Evolutionary conservation across 1,140 invertebrate genomes (phyloP).

Genomic region (Geopemphigus sp.): DNA sequence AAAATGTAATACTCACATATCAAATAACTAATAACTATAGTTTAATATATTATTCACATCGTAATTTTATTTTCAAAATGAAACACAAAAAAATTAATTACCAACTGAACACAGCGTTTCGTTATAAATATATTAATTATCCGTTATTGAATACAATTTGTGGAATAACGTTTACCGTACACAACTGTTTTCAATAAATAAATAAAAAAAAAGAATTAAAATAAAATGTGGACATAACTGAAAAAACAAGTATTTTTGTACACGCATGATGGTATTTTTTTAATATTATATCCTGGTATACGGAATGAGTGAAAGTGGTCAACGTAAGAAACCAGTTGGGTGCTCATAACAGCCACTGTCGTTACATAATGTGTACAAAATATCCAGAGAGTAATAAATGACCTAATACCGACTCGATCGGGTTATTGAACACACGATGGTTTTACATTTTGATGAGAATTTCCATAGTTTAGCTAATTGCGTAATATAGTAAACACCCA

Average conservation of each 20-base stretch:
- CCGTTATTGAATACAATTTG: no score
- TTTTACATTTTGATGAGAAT: slow-evolving; percentile 15
- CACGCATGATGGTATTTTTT: not conserved
- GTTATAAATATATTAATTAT: no score
- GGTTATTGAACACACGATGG: slow-evolving; percentile 30
- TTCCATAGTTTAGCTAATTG: slow-evolving; percentile 8
- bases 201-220: not conserved
- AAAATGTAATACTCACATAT: no score
- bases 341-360: slow-evolving; percentile 39
- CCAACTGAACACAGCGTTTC: no score
- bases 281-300: slow-evolving; percentile 25
- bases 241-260: slow-evolving; percentile 3
- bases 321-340: slow-evolving; percentile 48
- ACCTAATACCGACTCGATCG: slow-evolving; percentile 35
- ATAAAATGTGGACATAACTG: not conserved
- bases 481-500: no score
- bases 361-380: slow-evolving; percentile 42
- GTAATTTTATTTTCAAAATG: no score
- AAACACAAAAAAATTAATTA: no score
- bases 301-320: slow-evolving; percentile 47
- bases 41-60: no score
- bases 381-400: slow-evolving; percentile 26
- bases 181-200: no score
- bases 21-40: no score
- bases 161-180: no score